Base-by-base conservation (phyloP, 2,888 invertebrate species). In the Julus scandinavius region DNA sequence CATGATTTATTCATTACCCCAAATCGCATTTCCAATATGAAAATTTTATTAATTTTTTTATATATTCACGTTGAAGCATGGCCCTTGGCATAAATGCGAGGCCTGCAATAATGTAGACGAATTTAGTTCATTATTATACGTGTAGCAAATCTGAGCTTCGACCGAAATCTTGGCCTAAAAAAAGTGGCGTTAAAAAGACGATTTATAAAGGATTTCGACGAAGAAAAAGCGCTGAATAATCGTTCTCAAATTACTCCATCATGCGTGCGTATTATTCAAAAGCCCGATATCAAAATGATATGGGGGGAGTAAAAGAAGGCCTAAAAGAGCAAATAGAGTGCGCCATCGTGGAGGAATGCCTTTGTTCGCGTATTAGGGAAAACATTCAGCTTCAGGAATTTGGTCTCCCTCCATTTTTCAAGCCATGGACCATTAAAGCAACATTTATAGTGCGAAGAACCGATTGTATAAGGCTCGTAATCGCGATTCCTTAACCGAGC, bases 221-320 rank as follows among this genome's bases (percentile, higher is more conserved):
- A 63, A 63, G 63, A 63, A 63, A 63, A 63, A 63, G 63, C 63
- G 63, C 63, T 63, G 63, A 63, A 63, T 63, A 63, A 63, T 63
- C 63, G 20, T 63, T 63, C 15, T 9, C 20, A 63, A 63, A 63
- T 63, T 63, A 63, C 63, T 63, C 20, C 63, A 63, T 63, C 63
- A 15, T 20, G 63, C 63, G 63, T 63, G 63, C 63, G 15, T 20
- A 63, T 63, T 63, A 63, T 63, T 63, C 63, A 63, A 63, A 63
- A 20, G n/a, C 63, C 63, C 63, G 63, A 63, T 20, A 20, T 63
- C 20, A 63, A 63, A 63, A 63, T 20, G 63, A 63, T 63, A 63
- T 15, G 15, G 20, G 4, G 54, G 63, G 15, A 20, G 20, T 6
- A 63, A 63, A 63, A 63, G 15, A 17, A 63, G 63, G 20, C 63